Evolutionary conservation across 2,888 invertebrate species (phyloP), one percentile per base, ranked within the genome.

Genomic region (Philopedon plagiatum): DNA sequence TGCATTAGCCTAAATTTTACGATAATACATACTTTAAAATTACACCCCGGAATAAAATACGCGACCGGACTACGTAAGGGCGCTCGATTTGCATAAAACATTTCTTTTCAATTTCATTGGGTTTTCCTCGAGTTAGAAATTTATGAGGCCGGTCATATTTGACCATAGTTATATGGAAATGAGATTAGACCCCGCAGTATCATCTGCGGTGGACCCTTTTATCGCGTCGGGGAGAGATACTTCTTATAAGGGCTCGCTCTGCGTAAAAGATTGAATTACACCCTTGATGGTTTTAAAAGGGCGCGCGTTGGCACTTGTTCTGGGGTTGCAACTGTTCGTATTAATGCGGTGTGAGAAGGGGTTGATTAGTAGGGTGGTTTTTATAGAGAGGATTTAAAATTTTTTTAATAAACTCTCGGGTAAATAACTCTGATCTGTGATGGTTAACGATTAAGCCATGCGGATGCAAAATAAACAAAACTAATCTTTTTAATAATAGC

Each of bases 251-350:
- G 66, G 69, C 54, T n/a, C n/a, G n/a, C n/a, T n/a, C n/a, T 19
- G 34, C 23, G 68, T 46, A 67, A 46, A 66, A 65, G 56, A 70
- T 73, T 65, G 66, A 73, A 73, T 73, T 70, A 66, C 66, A 70
- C 73, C 73, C 73, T 56, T 68, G 73, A 34, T 41, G 68, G 49
- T 69, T 73, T 70, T 73, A 58, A 64, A 60, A 68, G 72, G 66
- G 71, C 46, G 51, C 41, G 15, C n/a, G n/a, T n/a, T n/a, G 37
- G 62, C 60, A 63, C 64, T 69, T 68, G 57, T 41, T 60, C 5
- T 65, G 32, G 46, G 21, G 51, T 26, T 60, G 41, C 64, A 71
- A 65, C 64, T 71, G 64, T 57, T 66, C 57, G n/a, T 18, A 64
- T 56, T 57, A 23, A 29, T 57, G 23, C 41, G 23, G 34, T 37